Conservation (phyloP, 2,113 vertebrate species). For the Centrocercus urophasianus region DNA sequence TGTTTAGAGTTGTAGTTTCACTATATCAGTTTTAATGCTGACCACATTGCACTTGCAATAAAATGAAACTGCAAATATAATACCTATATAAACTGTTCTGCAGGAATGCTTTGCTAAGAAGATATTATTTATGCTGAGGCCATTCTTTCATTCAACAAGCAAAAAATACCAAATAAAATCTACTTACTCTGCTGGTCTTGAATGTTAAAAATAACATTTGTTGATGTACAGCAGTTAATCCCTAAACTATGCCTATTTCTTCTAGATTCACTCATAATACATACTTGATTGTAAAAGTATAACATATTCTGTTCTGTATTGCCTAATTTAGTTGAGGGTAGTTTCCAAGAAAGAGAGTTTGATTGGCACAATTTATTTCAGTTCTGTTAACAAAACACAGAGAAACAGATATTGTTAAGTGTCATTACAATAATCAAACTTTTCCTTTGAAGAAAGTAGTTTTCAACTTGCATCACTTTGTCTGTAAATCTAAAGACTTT, state of each 20-base stretch:
- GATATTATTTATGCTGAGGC: neutral
- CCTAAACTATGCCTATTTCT: neutral
- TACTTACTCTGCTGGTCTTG: neutral
- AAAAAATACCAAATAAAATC: neutral
- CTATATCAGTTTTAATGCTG: neutral
- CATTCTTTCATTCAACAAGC: neutral
- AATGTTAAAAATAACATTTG: neutral
- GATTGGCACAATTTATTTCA: slow-evolving; percentile 13
- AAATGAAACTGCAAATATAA: neutral
- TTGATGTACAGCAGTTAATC: neutral
- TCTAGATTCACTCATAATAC: neutral
- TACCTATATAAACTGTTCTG: neutral
- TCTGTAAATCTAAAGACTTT: slow-evolving; percentile 35
- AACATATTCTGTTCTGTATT: neutral
- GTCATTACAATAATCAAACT: slow-evolving; percentile 11
- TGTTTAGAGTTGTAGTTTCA: neutral
- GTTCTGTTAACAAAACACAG: neutral
- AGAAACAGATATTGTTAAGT: neutral
- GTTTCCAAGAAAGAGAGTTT: slow-evolving; percentile 25
- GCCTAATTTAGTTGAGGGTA: neutral
- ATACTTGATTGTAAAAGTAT: slow-evolving; percentile 9
- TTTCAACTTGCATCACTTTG: neutral
- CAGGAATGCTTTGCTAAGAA: neutral
- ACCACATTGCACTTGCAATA: neutral
- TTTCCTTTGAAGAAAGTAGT: neutral